A percentile compares a stretch with the other conserved stretches of the same genome.
These are phyloP conservation scores for Griposia aprilina DNA, from an alignment of 2,888 invertebrate genomes.

Conservation along the genomic window DNA sequence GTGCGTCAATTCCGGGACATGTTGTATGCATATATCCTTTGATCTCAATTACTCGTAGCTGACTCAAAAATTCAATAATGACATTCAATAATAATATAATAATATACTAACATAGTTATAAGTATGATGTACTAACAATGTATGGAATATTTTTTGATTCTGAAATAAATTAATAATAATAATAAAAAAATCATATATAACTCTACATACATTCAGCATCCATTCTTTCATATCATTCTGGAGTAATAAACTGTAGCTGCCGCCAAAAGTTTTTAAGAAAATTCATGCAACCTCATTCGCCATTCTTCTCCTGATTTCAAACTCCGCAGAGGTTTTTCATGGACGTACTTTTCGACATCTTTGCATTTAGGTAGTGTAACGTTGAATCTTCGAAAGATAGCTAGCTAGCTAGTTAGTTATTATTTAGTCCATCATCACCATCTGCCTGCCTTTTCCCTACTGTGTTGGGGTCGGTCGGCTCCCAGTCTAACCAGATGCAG, in stretches of 20 bases:
- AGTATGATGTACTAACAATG: no score
- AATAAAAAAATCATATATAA: conserved; percentile 22
- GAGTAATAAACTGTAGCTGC: conserved; percentile 49
- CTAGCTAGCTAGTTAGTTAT: no score
- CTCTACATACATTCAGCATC: conserved; percentile 5
- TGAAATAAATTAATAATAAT: no score
- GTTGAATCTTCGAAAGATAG: not conserved
- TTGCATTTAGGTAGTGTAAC: not conserved
- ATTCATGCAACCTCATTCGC: conserved; percentile 39
- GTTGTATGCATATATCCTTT: not conserved
- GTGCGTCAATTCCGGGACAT: no score
- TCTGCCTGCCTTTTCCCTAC: no score
- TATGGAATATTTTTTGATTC: no score
- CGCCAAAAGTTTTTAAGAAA: conserved; percentile 35
- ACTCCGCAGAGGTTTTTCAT: not conserved
- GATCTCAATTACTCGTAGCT: not conserved
- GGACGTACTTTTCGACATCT: not conserved
- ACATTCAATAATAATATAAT: no score
- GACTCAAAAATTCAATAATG: no score
- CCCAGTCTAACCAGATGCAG: no score
- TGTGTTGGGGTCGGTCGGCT: no score
- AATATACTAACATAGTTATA: no score
- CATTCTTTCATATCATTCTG: conserved; percentile 10
- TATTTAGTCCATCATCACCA: not conserved
- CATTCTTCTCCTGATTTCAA: conserved; percentile 22